Percentiles rank a stretch among this genome's conserved stretches.
Evolutionary conservation across 2,888 invertebrate genomes (phyloP).

Genomic region (Amaurobius ferox): DNA sequence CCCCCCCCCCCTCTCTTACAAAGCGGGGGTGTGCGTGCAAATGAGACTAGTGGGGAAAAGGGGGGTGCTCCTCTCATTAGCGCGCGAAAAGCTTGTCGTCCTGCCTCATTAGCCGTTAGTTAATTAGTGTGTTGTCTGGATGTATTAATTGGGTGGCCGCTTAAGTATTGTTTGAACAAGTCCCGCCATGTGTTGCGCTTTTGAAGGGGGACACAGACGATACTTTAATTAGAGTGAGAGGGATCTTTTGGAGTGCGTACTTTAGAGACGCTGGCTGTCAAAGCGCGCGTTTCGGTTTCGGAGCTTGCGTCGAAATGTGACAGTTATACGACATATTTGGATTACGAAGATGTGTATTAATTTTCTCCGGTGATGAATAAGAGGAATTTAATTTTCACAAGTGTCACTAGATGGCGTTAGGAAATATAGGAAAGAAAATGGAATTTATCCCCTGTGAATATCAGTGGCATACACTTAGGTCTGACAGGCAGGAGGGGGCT

Average conservation of each 20-base stretch:
- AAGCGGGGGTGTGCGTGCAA: not conserved
- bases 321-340: not conserved
- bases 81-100: slow-evolving; percentile 56
- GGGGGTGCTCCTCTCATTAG: slow-evolving; percentile 53
- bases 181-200: slow-evolving; percentile 67
- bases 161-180: slow-evolving; percentile 71
- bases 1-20: not conserved
- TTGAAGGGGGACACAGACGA: slow-evolving; percentile 51
- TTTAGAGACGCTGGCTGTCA: not conserved
- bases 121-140: slow-evolving; percentile 71
- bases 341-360: not conserved
- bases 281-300: not conserved
- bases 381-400: not conserved
- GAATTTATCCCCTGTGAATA: too few relatives aligned
- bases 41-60: not conserved
- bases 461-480: too few relatives aligned
- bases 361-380: slow-evolving; percentile 9
- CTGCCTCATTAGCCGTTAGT: slow-evolving; percentile 66
- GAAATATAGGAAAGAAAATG: too few relatives aligned
- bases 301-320: not conserved
- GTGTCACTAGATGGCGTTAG: too few relatives aligned
- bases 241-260: not conserved
- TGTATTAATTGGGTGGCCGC: slow-evolving; percentile 69
- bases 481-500: too few relatives aligned
- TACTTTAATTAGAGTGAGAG: slow-evolving; percentile 63